Base-by-base conservation (phyloP, 2,888 invertebrate species). In the Polyommatus iphigenia region DNA sequence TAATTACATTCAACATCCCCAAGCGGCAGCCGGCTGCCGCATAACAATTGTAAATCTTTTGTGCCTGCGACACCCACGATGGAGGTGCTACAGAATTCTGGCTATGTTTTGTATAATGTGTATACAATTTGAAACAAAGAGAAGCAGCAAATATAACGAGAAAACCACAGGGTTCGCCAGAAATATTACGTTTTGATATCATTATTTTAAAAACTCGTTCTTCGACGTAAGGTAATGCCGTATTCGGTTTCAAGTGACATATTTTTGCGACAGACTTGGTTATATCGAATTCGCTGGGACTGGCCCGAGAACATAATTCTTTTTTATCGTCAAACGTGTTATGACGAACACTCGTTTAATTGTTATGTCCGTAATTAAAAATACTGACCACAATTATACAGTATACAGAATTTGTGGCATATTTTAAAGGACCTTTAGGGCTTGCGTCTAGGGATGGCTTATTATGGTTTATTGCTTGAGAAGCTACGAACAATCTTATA, bases 111-210 rank as follows among this genome's bases (percentile, higher is more conserved):
- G 3, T 15, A 18, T 2, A 46, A 46, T 46, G 3, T 46, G 10
- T 10, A 67, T 18, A 29, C 29, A 67, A 32, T 24, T 6, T 15
- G 15, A 6, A 41, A 72, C 8, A 41, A 41, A 32, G 3, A n/a
- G 15, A 32, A 36, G 18, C 36, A 72, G 54, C 7, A 41, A 73
- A 41, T n/a, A 29, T 18, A 54, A 54, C 54, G 54, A 50, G 10
- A 13, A 29, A 75, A 6, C 29, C 75, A 46, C 15, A 54, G 75
- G 54, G 24, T 75, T 54, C 29, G 29, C 54, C 54, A 50, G 75
- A 75, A 54, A 75, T 75, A 75, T 50, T 50, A 29, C 50, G 75
- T 75, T 75, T 75, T 75, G 75, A 54, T 75, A 75, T 75, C 75
- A 54, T 75, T 50, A 75, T 75, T 75, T 50, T 50, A 29, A 75